phyloP scores from a whole-genome alignment of 2,113 vertebrate species.

The Pyrgilauda ruficollis region DNA sequence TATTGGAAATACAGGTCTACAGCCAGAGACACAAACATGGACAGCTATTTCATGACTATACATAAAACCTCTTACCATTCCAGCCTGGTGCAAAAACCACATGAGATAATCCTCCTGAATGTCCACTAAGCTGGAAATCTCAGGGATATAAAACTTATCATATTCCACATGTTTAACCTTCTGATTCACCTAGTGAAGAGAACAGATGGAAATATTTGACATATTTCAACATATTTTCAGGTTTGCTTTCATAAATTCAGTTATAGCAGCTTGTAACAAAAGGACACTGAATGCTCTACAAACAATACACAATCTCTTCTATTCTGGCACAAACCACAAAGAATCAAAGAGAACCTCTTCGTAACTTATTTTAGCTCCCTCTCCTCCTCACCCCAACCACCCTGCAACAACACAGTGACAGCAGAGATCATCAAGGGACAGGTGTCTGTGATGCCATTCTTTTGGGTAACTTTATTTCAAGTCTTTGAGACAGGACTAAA shows the following conservation, averaged over 20 bases:
- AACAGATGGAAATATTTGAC: neutral
- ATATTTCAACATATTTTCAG: neutral
- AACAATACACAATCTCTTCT: neutral
- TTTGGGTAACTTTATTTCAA: neutral
- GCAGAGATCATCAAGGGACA: neutral
- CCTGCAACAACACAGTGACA: neutral
- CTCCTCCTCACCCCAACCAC: neutral
- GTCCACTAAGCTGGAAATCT: constrained; percentile 92
- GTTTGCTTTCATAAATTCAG: neutral
- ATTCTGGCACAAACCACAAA: neutral
- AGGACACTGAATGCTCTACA: neutral
- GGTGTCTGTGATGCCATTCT: neutral
- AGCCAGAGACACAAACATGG: neutral
- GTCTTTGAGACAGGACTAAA: neutral
- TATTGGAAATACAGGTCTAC: constrained; percentile 3
- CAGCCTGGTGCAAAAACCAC: constrained; percentile 95
- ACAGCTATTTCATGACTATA: neutral
- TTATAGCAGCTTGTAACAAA: neutral
- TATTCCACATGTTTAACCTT: constrained; percentile 91
- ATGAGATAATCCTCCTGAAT: constrained; percentile 99
- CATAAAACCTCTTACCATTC: constrained; percentile 80
- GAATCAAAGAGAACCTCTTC: neutral
- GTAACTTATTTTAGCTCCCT: neutral
- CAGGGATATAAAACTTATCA: constrained; percentile 92
- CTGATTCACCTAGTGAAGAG: constrained; percentile 85